phyloP scores from a whole-genome alignment of 2,113 vertebrate genomes.

The Lasiurus cinereus region DNA sequence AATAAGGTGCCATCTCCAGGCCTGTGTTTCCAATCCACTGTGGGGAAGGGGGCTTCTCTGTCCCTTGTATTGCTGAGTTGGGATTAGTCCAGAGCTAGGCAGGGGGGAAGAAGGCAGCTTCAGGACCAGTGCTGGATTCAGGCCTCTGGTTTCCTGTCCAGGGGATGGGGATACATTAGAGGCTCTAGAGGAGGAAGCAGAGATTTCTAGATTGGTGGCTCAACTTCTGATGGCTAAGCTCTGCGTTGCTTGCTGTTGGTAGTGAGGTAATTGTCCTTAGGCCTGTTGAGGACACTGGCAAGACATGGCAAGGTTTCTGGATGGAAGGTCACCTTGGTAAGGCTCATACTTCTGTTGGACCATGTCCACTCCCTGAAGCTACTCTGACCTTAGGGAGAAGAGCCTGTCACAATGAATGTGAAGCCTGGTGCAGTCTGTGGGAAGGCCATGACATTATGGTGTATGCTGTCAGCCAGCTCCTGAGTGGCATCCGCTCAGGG shows the following conservation, averaged over 20 bases:
- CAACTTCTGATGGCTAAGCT: background rate
- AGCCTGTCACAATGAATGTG: background rate
- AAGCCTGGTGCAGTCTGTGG: background rate
- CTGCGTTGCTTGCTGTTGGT: background rate
- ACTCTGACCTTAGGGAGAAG: background rate
- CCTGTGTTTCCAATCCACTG: background rate
- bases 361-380: background rate
- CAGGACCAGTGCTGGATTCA: background rate
- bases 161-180: background rate
- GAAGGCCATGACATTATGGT: conserved; percentile 53
- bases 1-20: background rate
- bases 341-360: background rate
- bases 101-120: background rate
- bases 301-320: background rate
- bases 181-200: background rate
- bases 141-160: background rate
- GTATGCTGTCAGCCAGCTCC: background rate
- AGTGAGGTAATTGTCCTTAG: background rate
- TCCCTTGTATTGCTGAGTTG: background rate
- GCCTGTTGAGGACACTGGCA: background rate
- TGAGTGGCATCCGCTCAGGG: background rate
- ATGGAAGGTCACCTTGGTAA: background rate
- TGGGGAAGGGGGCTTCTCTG: background rate
- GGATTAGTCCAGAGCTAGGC: background rate
- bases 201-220: background rate